Conservation (phyloP, 2,888 invertebrate genomes). For the Drosophila barbarae region DNA sequence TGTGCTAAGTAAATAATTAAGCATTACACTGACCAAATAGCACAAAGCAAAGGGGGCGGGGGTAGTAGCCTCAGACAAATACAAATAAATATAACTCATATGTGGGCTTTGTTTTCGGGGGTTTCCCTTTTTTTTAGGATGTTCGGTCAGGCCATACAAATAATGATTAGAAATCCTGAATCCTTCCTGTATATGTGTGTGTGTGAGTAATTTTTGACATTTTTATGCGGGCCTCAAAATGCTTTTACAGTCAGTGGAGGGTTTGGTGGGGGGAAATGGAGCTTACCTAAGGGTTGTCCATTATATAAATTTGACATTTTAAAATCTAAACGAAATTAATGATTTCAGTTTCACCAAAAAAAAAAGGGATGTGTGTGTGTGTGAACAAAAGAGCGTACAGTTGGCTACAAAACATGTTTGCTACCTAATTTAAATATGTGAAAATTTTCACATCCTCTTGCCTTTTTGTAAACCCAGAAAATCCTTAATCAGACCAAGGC, state of each 20-base stretch:
- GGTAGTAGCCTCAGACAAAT: slow-evolving; percentile 61
- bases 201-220: slow-evolving; percentile 73
- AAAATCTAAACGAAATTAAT: slow-evolving; percentile 73
- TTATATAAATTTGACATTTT: slow-evolving; percentile 70
- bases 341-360: slow-evolving; percentile 52
- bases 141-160: slow-evolving; percentile 63
- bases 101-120: slow-evolving; percentile 40
- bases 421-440: slow-evolving; percentile 20
- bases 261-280: neutral
- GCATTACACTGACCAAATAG: slow-evolving; percentile 75
- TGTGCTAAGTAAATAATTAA: slow-evolving; percentile 69
- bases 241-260: slow-evolving; percentile 18
- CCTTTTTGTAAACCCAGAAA: slow-evolving; percentile 6
- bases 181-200: slow-evolving; percentile 16
- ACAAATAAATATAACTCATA: slow-evolving; percentile 66
- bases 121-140: neutral
- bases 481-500: slow-evolving; percentile 36
- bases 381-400: slow-evolving; percentile 49
- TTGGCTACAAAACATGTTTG: slow-evolving; percentile 44
- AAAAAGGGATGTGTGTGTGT: neutral
- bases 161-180: slow-evolving; percentile 71
- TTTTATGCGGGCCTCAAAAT: slow-evolving; percentile 71
- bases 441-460: slow-evolving; percentile 3
- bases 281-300: slow-evolving; percentile 46
- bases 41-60: slow-evolving; percentile 17